These are phyloP conservation scores for Meta bourneti DNA, from an alignment of 2,888 invertebrate genomes.

Conservation along the genomic window DNA sequence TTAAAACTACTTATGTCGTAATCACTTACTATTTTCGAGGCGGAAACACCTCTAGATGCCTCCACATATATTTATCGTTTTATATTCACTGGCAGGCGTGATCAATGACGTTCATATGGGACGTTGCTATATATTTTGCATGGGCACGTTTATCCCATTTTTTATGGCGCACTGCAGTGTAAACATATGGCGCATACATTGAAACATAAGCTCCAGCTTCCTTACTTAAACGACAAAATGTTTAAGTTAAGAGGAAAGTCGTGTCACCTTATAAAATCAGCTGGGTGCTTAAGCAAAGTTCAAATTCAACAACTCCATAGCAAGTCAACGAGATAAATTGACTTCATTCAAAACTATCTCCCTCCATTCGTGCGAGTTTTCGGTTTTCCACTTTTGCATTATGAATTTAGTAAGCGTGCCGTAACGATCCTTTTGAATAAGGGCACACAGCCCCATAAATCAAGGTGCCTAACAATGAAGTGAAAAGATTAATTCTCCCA, in stretches of 20 bases:
- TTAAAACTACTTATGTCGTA: too few species aligned
- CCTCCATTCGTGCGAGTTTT: not conserved
- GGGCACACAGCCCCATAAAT: conserved; percentile 22
- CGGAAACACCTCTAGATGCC: too few species aligned
- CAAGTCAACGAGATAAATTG: not conserved
- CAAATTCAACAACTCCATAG: not conserved
- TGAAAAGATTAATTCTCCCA: conserved; percentile 52
- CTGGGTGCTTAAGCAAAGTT: not conserved
- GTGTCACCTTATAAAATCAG: not conserved
- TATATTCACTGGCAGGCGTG: too few species aligned
- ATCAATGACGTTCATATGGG: too few species aligned
- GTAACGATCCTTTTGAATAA: conserved; percentile 25
- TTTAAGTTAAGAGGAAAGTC: not conserved
- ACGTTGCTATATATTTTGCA: too few species aligned
- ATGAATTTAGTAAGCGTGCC: not conserved
- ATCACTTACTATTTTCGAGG: too few species aligned
- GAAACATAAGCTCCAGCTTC: too few species aligned
- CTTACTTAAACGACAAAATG: too few species aligned
- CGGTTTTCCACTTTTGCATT: conserved; percentile 1
- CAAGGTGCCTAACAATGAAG: conserved; percentile 29
- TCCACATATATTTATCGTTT: too few species aligned
- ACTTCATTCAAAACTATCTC: not conserved
- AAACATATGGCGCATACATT: too few species aligned
- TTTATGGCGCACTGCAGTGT: too few species aligned
- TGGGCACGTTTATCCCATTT: too few species aligned